Evolutionary conservation across 30 jellyfish, hydroid and myxozoan genomes (phyloP), one percentile per base, ranked within the genome.

Genomic region (Rhopilema esculentum): DNA sequence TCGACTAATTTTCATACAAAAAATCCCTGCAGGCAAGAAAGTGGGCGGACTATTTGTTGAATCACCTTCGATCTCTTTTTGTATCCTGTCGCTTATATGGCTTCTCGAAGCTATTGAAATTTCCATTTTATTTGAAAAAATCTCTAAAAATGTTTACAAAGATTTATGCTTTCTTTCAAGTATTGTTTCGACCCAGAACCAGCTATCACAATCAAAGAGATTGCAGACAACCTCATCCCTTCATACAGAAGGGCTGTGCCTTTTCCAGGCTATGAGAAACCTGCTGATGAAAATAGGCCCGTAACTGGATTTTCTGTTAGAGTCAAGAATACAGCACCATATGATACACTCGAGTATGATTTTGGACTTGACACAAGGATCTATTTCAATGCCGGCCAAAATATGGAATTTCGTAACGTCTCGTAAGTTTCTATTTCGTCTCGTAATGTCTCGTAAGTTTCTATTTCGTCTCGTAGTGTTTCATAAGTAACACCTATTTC

Each of bases 101-200:
- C n/a, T n/a, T n/a, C n/a, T n/a, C n/a, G n/a, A n/a, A n/a, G n/a
- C n/a, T n/a, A n/a, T n/a, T n/a, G n/a, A n/a, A n/a, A n/a, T n/a
- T n/a, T n/a, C n/a, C n/a, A n/a, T n/a, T n/a, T n/a, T n/a, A n/a
- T n/a, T n/a, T n/a, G n/a, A n/a, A n/a, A n/a, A n/a, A n/a, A n/a
- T n/a, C n/a, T n/a, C n/a, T n/a, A n/a, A n/a, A n/a, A n/a, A n/a
- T n/a, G n/a, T n/a, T n/a, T n/a, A n/a, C n/a, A n/a, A n/a, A n/a
- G n/a, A n/a, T n/a, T n/a, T n/a, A n/a, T n/a, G n/a, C n/a, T n/a
- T 18, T 49, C 66, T 22, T 76, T 76, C 70, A 72, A 94, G 98
- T 94, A 84, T 88, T 94, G 98, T 49, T 94, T 94, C 78, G 98
- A 94, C 33, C 98, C 98, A 1, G 92, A 71, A 31, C 98, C 98